A percentile compares a stretch with the other conserved stretches of the same genome.
phyloP scores from a whole-genome alignment of 2,888 invertebrate genomes.

The Noctuana brunneofusca region DNA sequence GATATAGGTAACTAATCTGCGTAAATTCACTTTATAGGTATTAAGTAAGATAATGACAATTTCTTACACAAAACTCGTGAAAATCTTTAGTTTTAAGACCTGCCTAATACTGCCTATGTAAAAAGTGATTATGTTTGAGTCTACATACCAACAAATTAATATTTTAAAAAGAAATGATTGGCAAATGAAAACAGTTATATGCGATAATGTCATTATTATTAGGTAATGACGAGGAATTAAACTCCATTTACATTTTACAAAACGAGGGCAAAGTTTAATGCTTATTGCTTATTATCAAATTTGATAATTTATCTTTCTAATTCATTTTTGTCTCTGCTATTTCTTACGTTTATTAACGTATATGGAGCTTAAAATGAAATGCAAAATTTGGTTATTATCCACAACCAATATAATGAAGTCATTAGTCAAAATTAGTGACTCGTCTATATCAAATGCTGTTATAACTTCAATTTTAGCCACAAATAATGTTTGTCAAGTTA shows the following conservation, averaged over 20 bases:
- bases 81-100: not conserved
- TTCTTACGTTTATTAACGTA: not conserved
- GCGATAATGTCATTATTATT: not conserved
- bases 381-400: conserved; percentile 39
- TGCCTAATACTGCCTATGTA: too few species aligned
- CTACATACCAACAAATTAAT: not conserved
- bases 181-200: not conserved
- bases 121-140: too few species aligned
- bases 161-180: conserved; percentile 1
- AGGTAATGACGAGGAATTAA: not conserved
- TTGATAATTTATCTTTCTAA: too few species aligned
- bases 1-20: too few species aligned
- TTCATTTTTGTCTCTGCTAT: too few species aligned
- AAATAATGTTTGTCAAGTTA: conserved; percentile 38
- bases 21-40: too few species aligned
- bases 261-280: not conserved
- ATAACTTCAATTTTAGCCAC: conserved; percentile 61
- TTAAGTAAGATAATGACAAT: too few species aligned
- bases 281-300: not conserved
- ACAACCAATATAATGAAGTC: conserved; percentile 51
- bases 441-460: conserved; percentile 52
- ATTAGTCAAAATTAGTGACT: conserved; percentile 49
- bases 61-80: too few species aligned
- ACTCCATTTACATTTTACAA: not conserved
- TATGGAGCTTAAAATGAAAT: conserved; percentile 1